A percentile compares a stretch with the other conserved stretches of the same genome.
phyloP scores from a whole-genome alignment of 1,140 invertebrate genomes.

The Mercenaria mercenaria region DNA sequence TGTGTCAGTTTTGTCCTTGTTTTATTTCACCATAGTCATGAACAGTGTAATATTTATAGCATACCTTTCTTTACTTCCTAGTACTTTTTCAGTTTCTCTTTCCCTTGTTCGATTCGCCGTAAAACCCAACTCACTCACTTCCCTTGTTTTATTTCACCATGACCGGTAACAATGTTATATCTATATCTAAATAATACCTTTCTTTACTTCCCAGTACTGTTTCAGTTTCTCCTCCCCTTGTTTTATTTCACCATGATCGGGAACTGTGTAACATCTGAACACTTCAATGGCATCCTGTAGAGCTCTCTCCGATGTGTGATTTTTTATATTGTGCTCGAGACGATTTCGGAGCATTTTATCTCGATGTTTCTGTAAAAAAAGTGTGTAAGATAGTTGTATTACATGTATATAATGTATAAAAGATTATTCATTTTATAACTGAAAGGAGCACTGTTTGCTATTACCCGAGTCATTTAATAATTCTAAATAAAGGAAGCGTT shows the following conservation, averaged over 20 bases:
- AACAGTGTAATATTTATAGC: constrained; percentile 54
- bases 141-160: too few species aligned
- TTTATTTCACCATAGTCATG: constrained; percentile 49
- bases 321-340: constrained; percentile 26
- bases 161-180: too few species aligned
- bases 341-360: constrained; percentile 54
- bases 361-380: constrained; percentile 47
- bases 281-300: constrained; percentile 47
- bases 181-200: too few species aligned
- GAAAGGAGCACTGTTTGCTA: too few species aligned
- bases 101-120: too few species aligned
- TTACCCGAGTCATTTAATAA: too few species aligned
- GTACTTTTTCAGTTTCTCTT: too few species aligned
- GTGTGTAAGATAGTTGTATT: background rate
- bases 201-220: constrained; percentile 59
- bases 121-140: too few species aligned
- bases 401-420: background rate
- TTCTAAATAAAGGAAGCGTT: too few species aligned
- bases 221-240: constrained; percentile 38
- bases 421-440: background rate
- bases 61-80: too few species aligned
- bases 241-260: constrained; percentile 48
- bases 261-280: constrained; percentile 55
- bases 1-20: constrained; percentile 39
- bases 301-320: constrained; percentile 20